Base-by-base conservation (phyloP, 1,140 invertebrate genomes). In the Bombyx mandarina region DNA sequence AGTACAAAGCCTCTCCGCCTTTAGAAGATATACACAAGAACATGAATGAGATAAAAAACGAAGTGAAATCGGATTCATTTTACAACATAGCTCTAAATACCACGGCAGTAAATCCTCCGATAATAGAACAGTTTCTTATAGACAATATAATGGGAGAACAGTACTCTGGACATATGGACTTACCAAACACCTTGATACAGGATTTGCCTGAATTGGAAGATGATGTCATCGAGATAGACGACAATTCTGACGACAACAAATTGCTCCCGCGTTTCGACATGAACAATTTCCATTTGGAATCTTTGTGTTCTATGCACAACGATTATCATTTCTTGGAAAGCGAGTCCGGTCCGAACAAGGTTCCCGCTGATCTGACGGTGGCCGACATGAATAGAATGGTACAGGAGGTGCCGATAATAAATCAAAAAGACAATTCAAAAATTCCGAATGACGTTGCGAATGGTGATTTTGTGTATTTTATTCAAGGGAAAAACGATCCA, bases 231-330 rank as follows among this genome's bases (percentile, higher is more conserved):
- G 83, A 88, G 63, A 88, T 86, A 35, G 83, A 88, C 26, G 86
- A 88, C 46, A 88, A 86, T 57, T 88, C 87, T 0, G 82, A 86
- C 43, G 87, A 88, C 56, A 86, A 81, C 46, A 88, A 88, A 66
- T 62, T 87, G 8, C 59, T 88, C 54, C 76, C 80, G 1, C 67
- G 82, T 1, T 83, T 81, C 53, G 83, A 88, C 57, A 83, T 86
- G 73, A 83, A 85, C 57, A 56, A 56, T 49, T 84, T 84, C 53
- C 79, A 82, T 7, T 50, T 86, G 9, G 86, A 88, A 60, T 83
- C 80, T 45, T 63, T 86, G 46, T 86, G 79, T 47, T 66, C 85
- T 55, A 85, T 86, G 77, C 83, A 86, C 49, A 85, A 84, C 58
- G 86, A 88, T 61, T 88, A 85, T 54, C 80, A 82, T 58, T 87